Base-by-base conservation (phyloP, 2,797 vertebrate genomes). In the Brachyrhaphis roseni region DNA sequence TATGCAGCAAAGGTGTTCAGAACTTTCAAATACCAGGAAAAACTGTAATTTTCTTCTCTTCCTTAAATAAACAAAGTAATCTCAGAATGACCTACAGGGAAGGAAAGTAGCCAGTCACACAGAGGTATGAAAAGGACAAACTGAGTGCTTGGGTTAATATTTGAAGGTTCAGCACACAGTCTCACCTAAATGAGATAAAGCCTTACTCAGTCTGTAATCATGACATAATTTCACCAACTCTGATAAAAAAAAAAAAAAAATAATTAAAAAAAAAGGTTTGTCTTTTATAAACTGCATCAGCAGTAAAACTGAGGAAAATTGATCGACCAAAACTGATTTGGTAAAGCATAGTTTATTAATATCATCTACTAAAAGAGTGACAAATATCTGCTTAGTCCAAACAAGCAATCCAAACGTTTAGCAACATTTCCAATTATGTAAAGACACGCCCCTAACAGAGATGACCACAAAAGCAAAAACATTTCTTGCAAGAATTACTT, bases 101-200 rank as follows among this genome's bases (percentile, higher is more conserved):
- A 77, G 82, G 86, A 93, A 90, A 89, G 84, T 84, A 55, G 75
- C 64, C 34, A 39, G 70, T 41, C 71, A 91, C 78, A 91, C 85
- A 89, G 91, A 92, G 86, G 88, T 85, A 89, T 91, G 90, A 90
- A 80, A 79, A 85, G 80, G 88, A 85, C 81, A 12, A 89, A 90
- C 94, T 91, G 93, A 95, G 94, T 94, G 87, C 84, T 84, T 91
- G 87, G 92, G 95, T 96, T 96, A 96, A 96, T 96, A 92, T 95
- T 96, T 95, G 93, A 95, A 94, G 86, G 93, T 90, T 92, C 90
- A 83, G 91, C 89, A 91, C 92, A 93, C 93, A 94, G 88, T 90
- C 91, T 86, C 85, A 85, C 78, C 84, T 76, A 76, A 80, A 86
- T 79, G 64, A 74, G 76, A 75, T 78, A 75, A 72, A 90, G 80